Evolutionary conservation across 1,140 invertebrate genomes (phyloP).

Genomic region (Helicoverpa armigera): DNA sequence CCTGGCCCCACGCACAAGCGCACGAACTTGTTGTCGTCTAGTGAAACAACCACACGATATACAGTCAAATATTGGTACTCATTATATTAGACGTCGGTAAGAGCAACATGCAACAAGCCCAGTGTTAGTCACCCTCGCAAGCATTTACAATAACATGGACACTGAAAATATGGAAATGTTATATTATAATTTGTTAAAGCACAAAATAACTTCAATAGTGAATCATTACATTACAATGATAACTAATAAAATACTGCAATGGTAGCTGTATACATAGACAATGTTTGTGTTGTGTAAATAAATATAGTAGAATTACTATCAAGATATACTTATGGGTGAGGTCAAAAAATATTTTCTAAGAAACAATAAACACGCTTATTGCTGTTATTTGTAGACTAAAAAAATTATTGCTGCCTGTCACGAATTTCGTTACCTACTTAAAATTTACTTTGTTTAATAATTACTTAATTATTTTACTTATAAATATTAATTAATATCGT

Average conservation of each 20-base stretch:
- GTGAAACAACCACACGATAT: conserved; percentile 52
- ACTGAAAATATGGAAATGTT: conserved; percentile 36
- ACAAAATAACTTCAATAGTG: conserved; percentile 22
- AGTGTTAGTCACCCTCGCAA: conserved; percentile 9
- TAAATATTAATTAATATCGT: conserved; percentile 24
- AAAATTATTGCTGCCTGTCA: conserved; percentile 39
- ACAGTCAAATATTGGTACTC: conserved; percentile 27
- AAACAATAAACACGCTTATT: conserved; percentile 10
- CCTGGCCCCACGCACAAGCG: conserved; percentile 79
- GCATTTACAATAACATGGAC: conserved; percentile 15
- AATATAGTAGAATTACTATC: not conserved
- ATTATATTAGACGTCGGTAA: not conserved
- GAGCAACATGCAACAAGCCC: conserved; percentile 50
- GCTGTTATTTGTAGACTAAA: conserved; percentile 18
- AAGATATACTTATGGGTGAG: too few species aligned
- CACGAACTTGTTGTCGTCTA: conserved; percentile 74
- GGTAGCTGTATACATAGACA: not conserved
- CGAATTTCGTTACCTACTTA: conserved; percentile 2
- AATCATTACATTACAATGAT: not conserved
- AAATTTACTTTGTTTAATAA: not conserved
- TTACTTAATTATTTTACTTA: conserved; percentile 10
- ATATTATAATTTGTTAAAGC: conserved; percentile 41
- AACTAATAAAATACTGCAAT: not conserved
- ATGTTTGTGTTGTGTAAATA: not conserved
- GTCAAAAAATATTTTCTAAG: not conserved